Evolutionary conservation across 2,113 vertebrate genomes (phyloP).

Genomic region (Sylvilagus bachmani): DNA sequence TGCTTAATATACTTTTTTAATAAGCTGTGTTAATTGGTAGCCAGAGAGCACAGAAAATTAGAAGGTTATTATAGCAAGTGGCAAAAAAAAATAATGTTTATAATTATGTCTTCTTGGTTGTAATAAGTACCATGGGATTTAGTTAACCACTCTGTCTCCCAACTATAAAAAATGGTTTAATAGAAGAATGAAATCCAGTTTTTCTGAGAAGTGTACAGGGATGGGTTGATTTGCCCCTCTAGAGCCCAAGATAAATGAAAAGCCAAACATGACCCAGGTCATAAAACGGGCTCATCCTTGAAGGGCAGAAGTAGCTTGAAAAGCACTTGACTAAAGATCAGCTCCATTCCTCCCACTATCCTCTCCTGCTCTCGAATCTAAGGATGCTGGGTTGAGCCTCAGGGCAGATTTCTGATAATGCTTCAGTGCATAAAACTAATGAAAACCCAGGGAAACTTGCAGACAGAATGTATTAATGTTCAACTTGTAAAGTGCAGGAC

Average conservation of each 20-base stretch:
- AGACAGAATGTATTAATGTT: background rate
- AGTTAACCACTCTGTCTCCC: conserved; percentile 20
- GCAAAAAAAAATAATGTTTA: background rate
- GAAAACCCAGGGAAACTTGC: background rate
- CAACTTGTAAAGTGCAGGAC: background rate
- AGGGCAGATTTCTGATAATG: conserved; percentile 25
- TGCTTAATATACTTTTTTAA: conserved; percentile 17
- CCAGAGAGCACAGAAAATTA: background rate
- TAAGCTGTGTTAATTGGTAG: background rate
- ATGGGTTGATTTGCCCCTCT: background rate
- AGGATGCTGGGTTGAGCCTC: background rate
- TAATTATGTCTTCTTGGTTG: conserved; percentile 2
- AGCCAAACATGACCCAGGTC: background rate
- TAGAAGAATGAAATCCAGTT: background rate
- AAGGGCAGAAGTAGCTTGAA: background rate
- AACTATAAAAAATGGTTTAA: background rate
- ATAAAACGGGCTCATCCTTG: background rate
- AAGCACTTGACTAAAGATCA: background rate
- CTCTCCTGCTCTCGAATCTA: fast-evolving
- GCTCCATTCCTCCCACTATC: background rate
- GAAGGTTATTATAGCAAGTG: conserved; percentile 1
- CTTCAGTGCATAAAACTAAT: conserved; percentile 22
- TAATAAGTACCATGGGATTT: background rate
- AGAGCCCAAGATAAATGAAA: background rate
- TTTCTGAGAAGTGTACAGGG: conserved; percentile 19